Conservation (phyloP, 2,113 vertebrate species). For the Catharus minimus region DNA sequence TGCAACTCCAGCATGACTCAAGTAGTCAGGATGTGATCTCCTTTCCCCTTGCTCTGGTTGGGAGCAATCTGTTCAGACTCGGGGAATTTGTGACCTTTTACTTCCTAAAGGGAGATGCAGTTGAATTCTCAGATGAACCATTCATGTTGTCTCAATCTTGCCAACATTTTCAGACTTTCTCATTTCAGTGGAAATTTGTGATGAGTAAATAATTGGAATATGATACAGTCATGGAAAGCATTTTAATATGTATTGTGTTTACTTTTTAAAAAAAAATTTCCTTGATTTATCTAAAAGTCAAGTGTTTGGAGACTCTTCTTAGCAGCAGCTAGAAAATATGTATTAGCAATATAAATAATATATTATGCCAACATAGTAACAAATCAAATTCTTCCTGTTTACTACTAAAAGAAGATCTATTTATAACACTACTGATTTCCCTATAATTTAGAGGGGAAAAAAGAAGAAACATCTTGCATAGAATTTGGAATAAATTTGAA, state of each 20-base stretch:
- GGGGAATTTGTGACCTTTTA: background rate
- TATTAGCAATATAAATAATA: background rate
- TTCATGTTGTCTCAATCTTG: background rate
- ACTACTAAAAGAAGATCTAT: background rate
- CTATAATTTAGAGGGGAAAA: background rate
- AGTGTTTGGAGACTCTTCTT: background rate
- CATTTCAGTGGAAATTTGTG: background rate
- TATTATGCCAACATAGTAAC: conserved; percentile 2
- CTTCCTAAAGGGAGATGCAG: background rate
- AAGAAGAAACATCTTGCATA: background rate
- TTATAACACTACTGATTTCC: conserved; percentile 18
- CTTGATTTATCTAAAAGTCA: background rate
- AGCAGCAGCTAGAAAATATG: background rate
- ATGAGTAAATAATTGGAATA: background rate
- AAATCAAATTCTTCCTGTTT: conserved; percentile 32
- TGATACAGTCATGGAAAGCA: background rate
- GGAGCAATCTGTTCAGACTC: background rate
- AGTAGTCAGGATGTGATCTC: background rate
- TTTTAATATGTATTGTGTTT: background rate
- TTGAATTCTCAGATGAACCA: background rate
- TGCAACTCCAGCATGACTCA: background rate
- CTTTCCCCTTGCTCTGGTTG: background rate
- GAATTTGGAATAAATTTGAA: background rate
- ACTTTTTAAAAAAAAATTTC: background rate
- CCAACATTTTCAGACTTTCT: background rate